Conservation (phyloP, 2,888 invertebrate species). For the Xanthorhoe designata region DNA sequence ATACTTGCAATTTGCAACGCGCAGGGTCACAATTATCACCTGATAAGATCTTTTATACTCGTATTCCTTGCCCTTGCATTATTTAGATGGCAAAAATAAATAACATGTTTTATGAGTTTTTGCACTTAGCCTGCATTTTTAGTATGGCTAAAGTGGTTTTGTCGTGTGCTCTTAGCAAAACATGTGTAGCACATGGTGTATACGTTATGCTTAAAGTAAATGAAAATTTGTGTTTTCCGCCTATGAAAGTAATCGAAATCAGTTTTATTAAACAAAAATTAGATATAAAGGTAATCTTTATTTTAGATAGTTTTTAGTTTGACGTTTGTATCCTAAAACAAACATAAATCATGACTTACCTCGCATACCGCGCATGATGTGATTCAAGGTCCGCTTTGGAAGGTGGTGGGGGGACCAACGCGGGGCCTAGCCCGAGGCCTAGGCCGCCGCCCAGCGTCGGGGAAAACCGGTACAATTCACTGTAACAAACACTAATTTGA, state of each 20-base stretch:
- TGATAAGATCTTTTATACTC: conserved; percentile 23
- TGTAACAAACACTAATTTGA: conserved; percentile 55
- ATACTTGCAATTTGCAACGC: conserved; percentile 21
- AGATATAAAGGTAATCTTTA: no score
- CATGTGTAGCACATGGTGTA: no score
- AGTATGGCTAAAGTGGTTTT: background rate
- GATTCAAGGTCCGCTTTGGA: conserved; percentile 85
- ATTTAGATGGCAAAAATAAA: conserved; percentile 2
- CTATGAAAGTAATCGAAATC: no score
- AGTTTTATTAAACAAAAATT: no score
- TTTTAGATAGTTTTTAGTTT: no score
- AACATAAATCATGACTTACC: conserved; percentile 60
- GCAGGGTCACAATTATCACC: conserved; percentile 19
- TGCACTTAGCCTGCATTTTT: conserved; percentile 1
- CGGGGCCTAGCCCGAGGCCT: conserved; percentile 90
- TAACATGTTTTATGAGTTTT: background rate
- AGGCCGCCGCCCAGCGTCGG: conserved; percentile 92
- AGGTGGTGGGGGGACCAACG: conserved; percentile 92
- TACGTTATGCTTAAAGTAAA: no score
- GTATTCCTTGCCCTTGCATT: conserved; percentile 14
- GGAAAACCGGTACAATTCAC: conserved; percentile 96
- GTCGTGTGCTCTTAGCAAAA: no score
- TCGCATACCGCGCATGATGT: conserved; percentile 87
- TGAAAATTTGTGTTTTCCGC: no score
- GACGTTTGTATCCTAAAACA: no score